Evolutionary conservation across 2,113 vertebrate genomes (phyloP).

Genomic region (Pogona vitticeps): DNA sequence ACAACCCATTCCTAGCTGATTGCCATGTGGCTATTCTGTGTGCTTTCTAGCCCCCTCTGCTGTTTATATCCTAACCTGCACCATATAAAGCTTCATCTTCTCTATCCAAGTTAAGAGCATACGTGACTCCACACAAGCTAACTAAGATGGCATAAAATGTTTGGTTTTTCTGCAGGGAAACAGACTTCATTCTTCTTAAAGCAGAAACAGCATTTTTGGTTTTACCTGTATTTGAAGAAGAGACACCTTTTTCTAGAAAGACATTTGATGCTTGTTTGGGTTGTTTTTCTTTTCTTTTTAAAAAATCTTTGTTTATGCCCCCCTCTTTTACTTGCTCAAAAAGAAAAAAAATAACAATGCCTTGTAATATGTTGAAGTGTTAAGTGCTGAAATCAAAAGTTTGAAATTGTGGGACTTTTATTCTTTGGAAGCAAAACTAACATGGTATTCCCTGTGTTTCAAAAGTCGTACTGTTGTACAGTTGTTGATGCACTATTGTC

Average conservation of each 20-base stretch:
- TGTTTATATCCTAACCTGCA: conserved; percentile 89
- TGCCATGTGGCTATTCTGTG: conserved; percentile 68
- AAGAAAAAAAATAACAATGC: conserved; percentile 68
- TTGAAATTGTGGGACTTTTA: conserved; percentile 77
- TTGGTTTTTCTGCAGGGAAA: conserved; percentile 85
- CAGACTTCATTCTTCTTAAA: conserved; percentile 88
- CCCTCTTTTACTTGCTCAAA: conserved; percentile 73
- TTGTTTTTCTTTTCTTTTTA: neutral
- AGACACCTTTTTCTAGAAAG: conserved; percentile 89
- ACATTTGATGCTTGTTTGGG: conserved; percentile 78
- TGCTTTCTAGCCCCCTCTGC: conserved; percentile 86
- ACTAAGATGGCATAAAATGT: conserved; percentile 81
- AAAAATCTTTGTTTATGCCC: conserved; percentile 44
- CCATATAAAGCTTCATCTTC: conserved; percentile 75
- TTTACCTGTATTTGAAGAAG: conserved; percentile 94
- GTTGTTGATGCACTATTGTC: conserved; percentile 96
- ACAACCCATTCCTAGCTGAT: conserved; percentile 69
- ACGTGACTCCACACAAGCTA: conserved; percentile 72
- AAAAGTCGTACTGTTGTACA: conserved; percentile 91
- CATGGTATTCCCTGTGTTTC: conserved; percentile 78
- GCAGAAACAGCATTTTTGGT: conserved; percentile 93
- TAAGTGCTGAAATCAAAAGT: conserved; percentile 84
- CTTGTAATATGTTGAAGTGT: conserved; percentile 87
- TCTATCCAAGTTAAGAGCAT: conserved; percentile 65
- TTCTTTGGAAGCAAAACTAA: conserved; percentile 79